Conservation (phyloP, 2,888 invertebrate genomes). For the Caenorhabditis drosophilae region DNA sequence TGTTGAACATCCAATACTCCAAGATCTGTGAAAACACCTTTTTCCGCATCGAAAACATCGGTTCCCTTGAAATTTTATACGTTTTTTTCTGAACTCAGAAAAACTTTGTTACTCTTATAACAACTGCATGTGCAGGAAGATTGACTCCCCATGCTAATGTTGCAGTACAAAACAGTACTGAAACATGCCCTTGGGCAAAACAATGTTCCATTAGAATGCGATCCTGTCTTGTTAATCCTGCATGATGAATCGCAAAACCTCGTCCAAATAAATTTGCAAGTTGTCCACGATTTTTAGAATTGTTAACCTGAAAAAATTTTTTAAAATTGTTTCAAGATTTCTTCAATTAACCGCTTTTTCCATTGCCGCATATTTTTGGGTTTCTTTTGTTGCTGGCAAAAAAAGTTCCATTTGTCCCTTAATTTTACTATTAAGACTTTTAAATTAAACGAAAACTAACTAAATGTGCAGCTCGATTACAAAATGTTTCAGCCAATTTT, state of each 20-base stretch:
- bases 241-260: slow-evolving; percentile 94
- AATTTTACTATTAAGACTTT: background rate
- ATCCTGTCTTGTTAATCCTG: slow-evolving; percentile 88
- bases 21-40: slow-evolving; percentile 89
- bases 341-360: slow-evolving; percentile 59
- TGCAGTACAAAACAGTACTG: slow-evolving; percentile 90
- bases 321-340: too few species aligned
- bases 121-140: slow-evolving; percentile 94
- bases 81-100: too few species aligned
- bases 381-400: slow-evolving; percentile 33
- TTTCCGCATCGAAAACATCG: slow-evolving; percentile 93
- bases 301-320: too few species aligned
- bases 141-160: slow-evolving; percentile 99
- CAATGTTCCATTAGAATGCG: slow-evolving; percentile 86
- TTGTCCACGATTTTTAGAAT: slow-evolving; percentile 53
- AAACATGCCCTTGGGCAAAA: slow-evolving; percentile 85
- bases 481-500: slow-evolving; percentile 83
- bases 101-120: slow-evolving; percentile 84
- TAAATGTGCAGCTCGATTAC: slow-evolving; percentile 78
- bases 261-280: slow-evolving; percentile 82
- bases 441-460: too few species aligned
- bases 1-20: slow-evolving; percentile 95
- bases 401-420: slow-evolving; percentile 52
- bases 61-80: slow-evolving; percentile 78
- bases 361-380: slow-evolving; percentile 43